Percentiles rank a stretch among this genome's conserved stretches.
These are phyloP conservation scores for Aphis craccivora DNA, from an alignment of 1,140 invertebrate genomes.

Conservation along the genomic window DNA sequence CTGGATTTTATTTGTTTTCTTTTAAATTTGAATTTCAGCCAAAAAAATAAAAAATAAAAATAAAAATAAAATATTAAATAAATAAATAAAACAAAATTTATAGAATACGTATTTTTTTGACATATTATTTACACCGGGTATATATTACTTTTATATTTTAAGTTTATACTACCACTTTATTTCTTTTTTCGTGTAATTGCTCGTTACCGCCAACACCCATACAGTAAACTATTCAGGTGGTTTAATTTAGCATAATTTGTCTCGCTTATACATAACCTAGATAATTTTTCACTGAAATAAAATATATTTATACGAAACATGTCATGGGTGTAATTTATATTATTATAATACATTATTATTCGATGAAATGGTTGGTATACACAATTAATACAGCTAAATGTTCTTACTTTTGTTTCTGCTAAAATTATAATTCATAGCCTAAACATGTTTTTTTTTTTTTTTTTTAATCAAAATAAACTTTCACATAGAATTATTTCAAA, in stretches of 20 bases:
- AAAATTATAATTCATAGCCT: background rate
- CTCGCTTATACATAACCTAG: background rate
- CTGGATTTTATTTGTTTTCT: conserved; percentile 1
- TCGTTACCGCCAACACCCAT: background rate
- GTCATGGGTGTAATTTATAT: background rate
- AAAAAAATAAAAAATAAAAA: background rate
- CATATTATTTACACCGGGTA: background rate
- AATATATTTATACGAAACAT: background rate
- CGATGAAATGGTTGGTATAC: background rate
- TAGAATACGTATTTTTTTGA: background rate
- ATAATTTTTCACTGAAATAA: background rate
- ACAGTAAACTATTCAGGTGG: background rate
- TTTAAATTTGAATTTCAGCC: conserved; percentile 11
- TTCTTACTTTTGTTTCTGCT: background rate
- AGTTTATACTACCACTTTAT: background rate
- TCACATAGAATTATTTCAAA: background rate
- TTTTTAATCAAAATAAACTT: background rate
- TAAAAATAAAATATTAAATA: background rate
- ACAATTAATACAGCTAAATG: background rate
- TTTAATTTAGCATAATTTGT: background rate
- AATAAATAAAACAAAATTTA: conserved; percentile 12
- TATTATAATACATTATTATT: background rate
- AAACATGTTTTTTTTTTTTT: too few relatives aligned
- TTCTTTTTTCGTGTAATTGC: background rate
- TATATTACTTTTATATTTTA: background rate